These are phyloP conservation scores for Odobenus rosmarus DNA, from an alignment of 2,113 vertebrate genomes.

Conservation along the genomic window DNA sequence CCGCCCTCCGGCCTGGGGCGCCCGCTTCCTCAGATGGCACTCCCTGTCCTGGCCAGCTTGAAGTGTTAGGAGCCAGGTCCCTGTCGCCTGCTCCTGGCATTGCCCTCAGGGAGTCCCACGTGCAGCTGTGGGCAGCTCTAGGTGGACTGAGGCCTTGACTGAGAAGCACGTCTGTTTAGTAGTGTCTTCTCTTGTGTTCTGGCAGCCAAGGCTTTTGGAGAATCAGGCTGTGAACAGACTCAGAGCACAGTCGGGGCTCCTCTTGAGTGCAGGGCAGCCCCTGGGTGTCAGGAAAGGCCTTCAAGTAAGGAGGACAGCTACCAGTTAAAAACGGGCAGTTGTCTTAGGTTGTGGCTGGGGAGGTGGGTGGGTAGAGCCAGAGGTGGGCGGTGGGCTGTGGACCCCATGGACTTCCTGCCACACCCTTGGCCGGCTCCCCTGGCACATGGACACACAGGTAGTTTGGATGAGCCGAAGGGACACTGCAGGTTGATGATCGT, in stretches of 20 bases:
- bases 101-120: background rate
- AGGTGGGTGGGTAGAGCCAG: background rate
- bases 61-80: background rate
- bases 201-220: background rate
- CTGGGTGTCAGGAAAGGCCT: background rate
- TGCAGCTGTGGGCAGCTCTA: background rate
- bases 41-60: background rate
- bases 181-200: background rate
- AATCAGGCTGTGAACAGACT: background rate
- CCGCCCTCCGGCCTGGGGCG: background rate
- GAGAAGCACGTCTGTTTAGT: background rate
- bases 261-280: background rate
- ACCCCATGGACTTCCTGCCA: background rate
- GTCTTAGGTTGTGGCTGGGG: background rate
- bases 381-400: background rate
- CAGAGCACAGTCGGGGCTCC: background rate
- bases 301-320: background rate
- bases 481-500: background rate
- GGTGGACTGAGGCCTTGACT: background rate
- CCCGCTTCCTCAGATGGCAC: accelerated
- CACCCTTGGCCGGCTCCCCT: background rate
- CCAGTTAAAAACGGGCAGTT: background rate
- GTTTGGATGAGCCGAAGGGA: background rate
- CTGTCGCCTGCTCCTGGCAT: background rate
- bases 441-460: background rate